Percentiles rank a stretch among this genome's conserved stretches.
These are phyloP conservation scores for Rissa tridactyla DNA, from an alignment of 2,113 vertebrate genomes.

Conservation along the genomic window DNA sequence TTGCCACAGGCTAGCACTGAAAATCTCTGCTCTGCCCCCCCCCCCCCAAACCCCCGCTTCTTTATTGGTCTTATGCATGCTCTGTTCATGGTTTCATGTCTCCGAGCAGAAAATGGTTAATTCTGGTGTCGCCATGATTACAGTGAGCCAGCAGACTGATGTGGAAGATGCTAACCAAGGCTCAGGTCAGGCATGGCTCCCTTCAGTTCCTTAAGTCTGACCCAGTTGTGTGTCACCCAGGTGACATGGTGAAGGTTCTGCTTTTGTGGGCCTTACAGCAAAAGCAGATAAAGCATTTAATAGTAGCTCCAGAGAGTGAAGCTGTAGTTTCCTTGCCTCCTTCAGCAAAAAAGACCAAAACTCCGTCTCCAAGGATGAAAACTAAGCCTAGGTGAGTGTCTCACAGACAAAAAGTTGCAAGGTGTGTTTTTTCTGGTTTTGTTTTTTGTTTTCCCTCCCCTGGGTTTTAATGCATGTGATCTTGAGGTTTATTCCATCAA, in stretches of 20 bases:
- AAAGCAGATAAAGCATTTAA: neutral
- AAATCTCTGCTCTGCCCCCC: neutral
- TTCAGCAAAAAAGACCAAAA: neutral
- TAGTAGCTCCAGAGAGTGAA: neutral
- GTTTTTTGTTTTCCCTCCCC: neutral
- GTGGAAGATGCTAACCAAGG: neutral
- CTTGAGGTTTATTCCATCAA: neutral
- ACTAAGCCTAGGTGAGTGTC: slow-evolving; percentile 53
- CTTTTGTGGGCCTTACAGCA: neutral
- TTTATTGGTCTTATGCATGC: neutral
- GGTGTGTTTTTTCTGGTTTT: rapidly evolving
- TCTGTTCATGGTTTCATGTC: neutral
- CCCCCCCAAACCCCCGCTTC: rapidly evolving
- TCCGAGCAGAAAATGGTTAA: neutral
- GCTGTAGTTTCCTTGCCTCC: neutral
- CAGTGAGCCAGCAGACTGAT: neutral
- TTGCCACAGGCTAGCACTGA: neutral
- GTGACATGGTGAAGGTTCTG: neutral
- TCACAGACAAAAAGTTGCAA: neutral
- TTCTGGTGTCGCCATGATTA: neutral
- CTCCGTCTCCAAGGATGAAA: neutral
- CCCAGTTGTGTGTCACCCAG: neutral
- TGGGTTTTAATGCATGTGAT: neutral
- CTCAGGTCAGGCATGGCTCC: slow-evolving; percentile 52
- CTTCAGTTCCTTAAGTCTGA: neutral